A percentile compares a stretch with the other conserved stretches of the same genome.
These are phyloP conservation scores for Phataginus tetradactyla DNA, from an alignment of 2,797 vertebrate genomes.

Conservation along the genomic window DNA sequence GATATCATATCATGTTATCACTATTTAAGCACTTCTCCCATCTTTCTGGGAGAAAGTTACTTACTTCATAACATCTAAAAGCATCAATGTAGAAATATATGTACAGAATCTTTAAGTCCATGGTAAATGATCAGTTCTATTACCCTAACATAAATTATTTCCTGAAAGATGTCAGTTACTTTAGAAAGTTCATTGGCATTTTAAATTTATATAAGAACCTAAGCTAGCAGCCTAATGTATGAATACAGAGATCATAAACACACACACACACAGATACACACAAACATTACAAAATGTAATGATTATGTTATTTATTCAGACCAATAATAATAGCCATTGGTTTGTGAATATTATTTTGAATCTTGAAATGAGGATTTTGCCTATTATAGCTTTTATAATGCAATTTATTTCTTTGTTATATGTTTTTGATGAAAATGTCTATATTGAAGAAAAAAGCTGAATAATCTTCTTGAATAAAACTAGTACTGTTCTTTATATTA, in stretches of 20 bases:
- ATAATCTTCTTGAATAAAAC: not conserved
- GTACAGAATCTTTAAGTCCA: not conserved
- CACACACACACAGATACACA: not conserved
- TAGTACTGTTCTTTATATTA: not conserved
- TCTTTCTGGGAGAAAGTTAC: not conserved
- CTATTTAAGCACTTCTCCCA: not conserved
- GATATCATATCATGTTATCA: not conserved
- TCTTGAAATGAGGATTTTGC: not conserved
- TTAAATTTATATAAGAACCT: not conserved
- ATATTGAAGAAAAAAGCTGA: not conserved
- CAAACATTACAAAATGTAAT: not conserved
- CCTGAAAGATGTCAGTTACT: not conserved
- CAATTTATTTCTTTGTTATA: not conserved
- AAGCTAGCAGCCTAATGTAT: not conserved
- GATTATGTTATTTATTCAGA: not conserved
- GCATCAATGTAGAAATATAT: not conserved
- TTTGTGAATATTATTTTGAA: slow-evolving; percentile 53
- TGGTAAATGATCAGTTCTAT: not conserved
- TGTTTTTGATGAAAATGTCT: slow-evolving; percentile 46
- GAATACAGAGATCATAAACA: not conserved
- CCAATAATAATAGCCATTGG: not conserved
- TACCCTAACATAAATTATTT: not conserved
- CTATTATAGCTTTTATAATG: slow-evolving; percentile 55
- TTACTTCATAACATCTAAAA: not conserved
- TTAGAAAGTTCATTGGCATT: not conserved